Evolutionary conservation across 2,888 invertebrate genomes (phyloP).

Genomic region (Pollenia amentaria): DNA sequence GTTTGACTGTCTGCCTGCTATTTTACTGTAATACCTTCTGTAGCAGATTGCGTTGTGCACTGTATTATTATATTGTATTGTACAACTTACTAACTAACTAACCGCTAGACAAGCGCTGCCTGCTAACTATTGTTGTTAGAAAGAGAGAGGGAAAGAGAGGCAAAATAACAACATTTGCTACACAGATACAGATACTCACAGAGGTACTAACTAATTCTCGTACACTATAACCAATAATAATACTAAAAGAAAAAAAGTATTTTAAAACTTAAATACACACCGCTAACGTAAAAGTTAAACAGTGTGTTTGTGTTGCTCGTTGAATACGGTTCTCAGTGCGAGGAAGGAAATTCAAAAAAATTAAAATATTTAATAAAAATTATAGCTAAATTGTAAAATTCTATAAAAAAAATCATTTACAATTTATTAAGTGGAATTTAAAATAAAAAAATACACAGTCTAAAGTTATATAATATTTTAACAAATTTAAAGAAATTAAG

Average conservation of each 20-base stretch:
- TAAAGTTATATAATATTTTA: conserved; percentile 80
- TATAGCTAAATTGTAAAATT: conserved; percentile 73
- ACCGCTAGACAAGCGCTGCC: conserved; percentile 54
- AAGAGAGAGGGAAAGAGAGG: conserved; percentile 61
- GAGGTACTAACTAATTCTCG: conserved; percentile 26
- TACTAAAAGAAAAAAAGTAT: conserved; percentile 70
- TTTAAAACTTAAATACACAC: conserved; percentile 81
- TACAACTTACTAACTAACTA: conserved; percentile 52
- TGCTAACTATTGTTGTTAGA: conserved; percentile 10
- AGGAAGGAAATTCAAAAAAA: conserved; percentile 21
- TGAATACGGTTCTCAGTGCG: conserved; percentile 79
- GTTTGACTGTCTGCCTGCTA: conserved; percentile 19
- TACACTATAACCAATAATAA: conserved; percentile 25
- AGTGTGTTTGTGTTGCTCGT: conserved; percentile 83
- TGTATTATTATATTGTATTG: conserved; percentile 63
- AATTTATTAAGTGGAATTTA: conserved; percentile 73
- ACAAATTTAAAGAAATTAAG: conserved; percentile 66
- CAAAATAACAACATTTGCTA: conserved; percentile 57
- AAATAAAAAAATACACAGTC: conserved; percentile 65
- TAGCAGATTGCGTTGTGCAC: conserved; percentile 64
- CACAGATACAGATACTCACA: conserved; percentile 51
- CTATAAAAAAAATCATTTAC: conserved; percentile 77
- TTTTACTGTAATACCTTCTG: conserved; percentile 60
- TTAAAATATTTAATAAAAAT: conserved; percentile 40
- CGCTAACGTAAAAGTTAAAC: conserved; percentile 78